Evolutionary conservation across 2,113 vertebrate genomes (phyloP).

Genomic region (Sylvilagus bachmani): DNA sequence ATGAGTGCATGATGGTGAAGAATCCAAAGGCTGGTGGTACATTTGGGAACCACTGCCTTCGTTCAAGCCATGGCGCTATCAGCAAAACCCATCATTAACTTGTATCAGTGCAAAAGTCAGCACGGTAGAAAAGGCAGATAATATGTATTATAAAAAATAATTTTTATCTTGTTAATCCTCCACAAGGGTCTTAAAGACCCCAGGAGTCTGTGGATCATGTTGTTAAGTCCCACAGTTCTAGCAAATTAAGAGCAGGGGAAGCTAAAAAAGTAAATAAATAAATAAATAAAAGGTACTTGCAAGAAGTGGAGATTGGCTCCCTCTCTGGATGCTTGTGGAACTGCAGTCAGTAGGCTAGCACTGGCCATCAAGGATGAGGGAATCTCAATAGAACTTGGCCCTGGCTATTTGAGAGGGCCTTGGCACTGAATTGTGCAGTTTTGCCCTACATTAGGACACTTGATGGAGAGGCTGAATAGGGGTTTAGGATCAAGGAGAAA

Average conservation of each 20-base stretch:
- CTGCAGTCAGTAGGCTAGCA: background rate
- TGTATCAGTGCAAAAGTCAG: background rate
- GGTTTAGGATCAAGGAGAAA: background rate
- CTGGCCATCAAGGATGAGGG: background rate
- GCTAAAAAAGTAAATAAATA: background rate
- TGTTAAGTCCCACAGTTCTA: background rate
- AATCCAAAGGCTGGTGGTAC: background rate
- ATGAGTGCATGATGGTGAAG: background rate
- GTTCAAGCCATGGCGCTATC: background rate
- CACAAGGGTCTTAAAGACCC: background rate
- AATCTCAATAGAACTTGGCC: background rate
- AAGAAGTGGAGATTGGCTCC: conserved; percentile 2
- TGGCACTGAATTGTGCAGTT: background rate
- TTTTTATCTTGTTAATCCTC: background rate
- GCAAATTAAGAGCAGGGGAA: background rate
- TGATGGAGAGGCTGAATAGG: background rate
- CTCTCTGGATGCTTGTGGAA: conserved; percentile 6
- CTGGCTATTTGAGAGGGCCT: background rate
- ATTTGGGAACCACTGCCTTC: background rate
- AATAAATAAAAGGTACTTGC: background rate
- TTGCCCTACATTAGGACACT: background rate
- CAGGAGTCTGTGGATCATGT: background rate
- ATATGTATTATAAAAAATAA: background rate
- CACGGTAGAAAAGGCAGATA: background rate
- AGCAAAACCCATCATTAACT: background rate